Evolutionary conservation across 1,140 invertebrate genomes (phyloP), one percentile per base, ranked within the genome.

Genomic region (Conopomorpha cramerella): DNA sequence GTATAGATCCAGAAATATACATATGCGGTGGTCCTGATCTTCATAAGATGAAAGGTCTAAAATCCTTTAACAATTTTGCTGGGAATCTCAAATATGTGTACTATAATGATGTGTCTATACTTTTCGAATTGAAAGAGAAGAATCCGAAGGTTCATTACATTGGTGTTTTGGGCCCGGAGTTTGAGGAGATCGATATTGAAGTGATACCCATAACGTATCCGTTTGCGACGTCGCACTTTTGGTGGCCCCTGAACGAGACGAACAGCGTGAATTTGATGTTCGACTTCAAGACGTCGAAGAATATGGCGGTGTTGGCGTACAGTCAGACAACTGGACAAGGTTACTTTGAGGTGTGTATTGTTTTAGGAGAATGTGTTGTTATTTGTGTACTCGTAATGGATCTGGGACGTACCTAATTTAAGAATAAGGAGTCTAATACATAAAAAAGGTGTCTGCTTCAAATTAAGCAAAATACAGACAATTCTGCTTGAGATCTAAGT

Each of bases 1-100:
- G 92, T 43, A 92, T 97, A 29, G 93, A 97, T 78, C 93, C 94
- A 3, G 90, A 93, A 62, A 91, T 95, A 45, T 95, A 95, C 55
- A 90, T 96, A 43, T 93, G 92, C 8, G 91, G 91, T 23, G 90
- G 90, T 8, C 87, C 90, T 2, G 87, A 90, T 48, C 61, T 90
- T 14, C 80, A 89, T 51, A 91, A 92, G 58, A 89, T 88, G 66
- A 84, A 86, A 53, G 88, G 87, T 2, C 66, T 90, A 8, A 74
- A 81, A 10, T 89, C 88, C 1, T 82, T 84, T 39, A 90, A 90
- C 58, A 89, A 90, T 76, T 89, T 88, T 51, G 88, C 88, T 54
- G 93, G 93, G 8, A 92, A 90, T 45, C 60, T 96, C 0, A 93
- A 94, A 51, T 93, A 94, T 64, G 91, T 95, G 13, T 96, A 94